Evolutionary conservation across 2,113 vertebrate species (phyloP).

Genomic region (Dipodomys ordii): DNA sequence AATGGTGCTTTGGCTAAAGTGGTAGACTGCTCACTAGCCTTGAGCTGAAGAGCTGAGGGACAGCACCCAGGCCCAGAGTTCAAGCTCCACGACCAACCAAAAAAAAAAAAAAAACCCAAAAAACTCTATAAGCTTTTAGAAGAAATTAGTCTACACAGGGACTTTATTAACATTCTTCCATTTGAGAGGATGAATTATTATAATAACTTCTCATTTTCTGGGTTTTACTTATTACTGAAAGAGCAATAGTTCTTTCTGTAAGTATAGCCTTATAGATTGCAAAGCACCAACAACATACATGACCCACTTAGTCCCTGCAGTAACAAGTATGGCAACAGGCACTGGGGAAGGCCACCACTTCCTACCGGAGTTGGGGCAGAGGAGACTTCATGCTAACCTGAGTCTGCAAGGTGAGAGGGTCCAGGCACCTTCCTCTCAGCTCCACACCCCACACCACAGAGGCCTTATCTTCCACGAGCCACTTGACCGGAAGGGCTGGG

Average conservation of each 20-base stretch:
- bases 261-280: not conserved
- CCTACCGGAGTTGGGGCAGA: not conserved
- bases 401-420: not conserved
- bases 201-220: not conserved
- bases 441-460: accelerated
- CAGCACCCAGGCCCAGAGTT: too few species aligned
- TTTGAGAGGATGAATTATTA: not conserved
- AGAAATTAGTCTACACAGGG: not conserved
- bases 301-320: not conserved
- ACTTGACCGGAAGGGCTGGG: too few species aligned
- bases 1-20: too few species aligned
- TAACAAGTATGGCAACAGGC: not conserved
- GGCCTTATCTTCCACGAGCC: accelerated
- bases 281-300: not conserved
- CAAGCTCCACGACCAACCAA: too few species aligned
- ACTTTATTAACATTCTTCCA: not conserved
- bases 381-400: not conserved
- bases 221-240: not conserved
- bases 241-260: not conserved
- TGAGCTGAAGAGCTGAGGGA: too few species aligned
- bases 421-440: too few species aligned
- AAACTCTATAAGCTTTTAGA: too few species aligned
- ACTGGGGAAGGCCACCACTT: not conserved
- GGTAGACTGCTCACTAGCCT: too few species aligned
- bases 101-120: too few species aligned